Evolutionary conservation across 1,140 invertebrate genomes (phyloP).

Genomic region (Panulirus ornatus): DNA sequence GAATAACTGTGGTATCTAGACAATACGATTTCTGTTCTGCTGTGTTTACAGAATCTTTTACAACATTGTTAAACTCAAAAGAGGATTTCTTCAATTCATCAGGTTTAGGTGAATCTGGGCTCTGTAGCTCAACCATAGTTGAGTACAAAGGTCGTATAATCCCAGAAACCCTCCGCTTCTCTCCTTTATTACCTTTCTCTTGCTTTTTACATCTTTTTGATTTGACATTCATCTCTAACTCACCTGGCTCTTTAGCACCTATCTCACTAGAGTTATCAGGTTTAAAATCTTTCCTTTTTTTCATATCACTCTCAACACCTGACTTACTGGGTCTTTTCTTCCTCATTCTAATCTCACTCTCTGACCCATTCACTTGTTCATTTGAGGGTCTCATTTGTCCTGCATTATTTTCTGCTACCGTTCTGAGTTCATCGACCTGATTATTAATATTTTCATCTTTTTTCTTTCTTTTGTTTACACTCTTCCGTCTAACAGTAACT

Average conservation of each 20-base stretch:
- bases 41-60: no score
- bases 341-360: neutral
- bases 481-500: neutral
- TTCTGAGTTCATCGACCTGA: neutral
- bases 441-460: neutral
- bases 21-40: no score
- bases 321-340: neutral
- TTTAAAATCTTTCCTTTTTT: neutral
- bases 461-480: neutral
- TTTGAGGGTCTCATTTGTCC: neutral
- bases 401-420: neutral
- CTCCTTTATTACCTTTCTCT: neutral
- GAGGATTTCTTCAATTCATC: neutral
- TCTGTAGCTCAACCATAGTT: neutral
- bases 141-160: neutral
- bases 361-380: neutral
- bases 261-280: no score
- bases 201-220: neutral
- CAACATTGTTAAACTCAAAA: no score
- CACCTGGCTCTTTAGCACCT: no score
- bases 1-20: no score
- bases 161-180: neutral
- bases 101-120: neutral
- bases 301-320: neutral
- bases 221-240: no score